Percentiles rank a stretch among this genome's conserved stretches.
Conservation (phyloP, 2,113 vertebrate genomes). For the Neolamprologus cancellatus region DNA sequence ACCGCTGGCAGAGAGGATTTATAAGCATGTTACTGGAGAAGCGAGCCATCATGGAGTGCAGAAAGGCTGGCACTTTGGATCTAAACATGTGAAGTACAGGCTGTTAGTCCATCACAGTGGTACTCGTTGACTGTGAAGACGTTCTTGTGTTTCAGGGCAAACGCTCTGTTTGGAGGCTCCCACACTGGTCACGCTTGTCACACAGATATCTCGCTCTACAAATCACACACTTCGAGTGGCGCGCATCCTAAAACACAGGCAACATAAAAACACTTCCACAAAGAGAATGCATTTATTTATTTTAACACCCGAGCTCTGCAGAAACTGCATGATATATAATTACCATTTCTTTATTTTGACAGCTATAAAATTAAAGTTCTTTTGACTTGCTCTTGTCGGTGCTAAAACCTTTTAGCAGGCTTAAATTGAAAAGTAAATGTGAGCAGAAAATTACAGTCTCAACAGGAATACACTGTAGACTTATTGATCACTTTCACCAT, state of each 20-base stretch:
- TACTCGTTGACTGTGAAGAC: neutral
- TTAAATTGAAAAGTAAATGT: neutral
- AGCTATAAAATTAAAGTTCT: neutral
- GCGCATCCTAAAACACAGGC: neutral
- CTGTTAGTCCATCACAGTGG: neutral
- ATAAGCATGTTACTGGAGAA: neutral
- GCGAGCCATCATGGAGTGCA: neutral
- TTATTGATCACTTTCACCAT: neutral
- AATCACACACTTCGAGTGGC: slow-evolving; percentile 8
- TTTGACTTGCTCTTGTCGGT: neutral
- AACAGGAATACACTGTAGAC: neutral
- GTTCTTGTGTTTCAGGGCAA: neutral
- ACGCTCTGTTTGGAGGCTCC: slow-evolving; percentile 1
- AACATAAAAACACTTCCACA: neutral
- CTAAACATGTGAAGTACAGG: neutral
- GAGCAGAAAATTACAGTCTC: neutral
- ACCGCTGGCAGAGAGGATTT: neutral
- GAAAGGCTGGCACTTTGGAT: neutral
- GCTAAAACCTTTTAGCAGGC: neutral
- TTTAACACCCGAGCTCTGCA: neutral
- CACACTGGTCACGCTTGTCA: slow-evolving; percentile 49
- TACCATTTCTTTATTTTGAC: neutral
- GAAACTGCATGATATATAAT: neutral
- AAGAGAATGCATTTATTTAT: neutral
- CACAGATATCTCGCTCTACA: slow-evolving; percentile 41